A percentile compares a stretch with the other conserved stretches of the same genome.
phyloP scores from a whole-genome alignment of 2,113 vertebrate species.

The Salvelinus namaycush region DNA sequence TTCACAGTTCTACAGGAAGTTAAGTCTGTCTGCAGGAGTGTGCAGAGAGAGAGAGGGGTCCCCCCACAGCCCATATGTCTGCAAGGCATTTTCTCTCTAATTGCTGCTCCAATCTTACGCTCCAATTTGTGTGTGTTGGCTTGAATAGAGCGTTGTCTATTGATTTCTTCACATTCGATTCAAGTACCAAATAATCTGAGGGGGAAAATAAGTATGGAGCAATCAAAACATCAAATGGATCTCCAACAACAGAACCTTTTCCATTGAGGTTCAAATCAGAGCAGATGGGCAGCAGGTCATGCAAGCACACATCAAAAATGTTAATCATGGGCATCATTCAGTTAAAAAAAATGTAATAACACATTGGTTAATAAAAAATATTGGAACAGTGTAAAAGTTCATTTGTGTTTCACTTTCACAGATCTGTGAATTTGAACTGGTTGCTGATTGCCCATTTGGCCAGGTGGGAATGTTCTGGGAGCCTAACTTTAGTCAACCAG shows the following conservation, averaged over 20 bases:
- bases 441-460: too few species aligned
- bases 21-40: slow-evolving; percentile 57
- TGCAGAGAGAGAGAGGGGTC: slow-evolving; percentile 35
- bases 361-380: neutral
- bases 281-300: too few species aligned
- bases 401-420: neutral
- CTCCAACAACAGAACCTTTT: slow-evolving; percentile 76
- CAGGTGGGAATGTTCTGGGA: too few species aligned
- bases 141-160: slow-evolving; percentile 21
- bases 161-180: slow-evolving; percentile 54
- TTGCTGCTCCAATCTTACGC: slow-evolving; percentile 56
- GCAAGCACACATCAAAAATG: too few species aligned
- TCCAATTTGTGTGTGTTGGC: slow-evolving; percentile 59
- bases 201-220: neutral
- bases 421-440: neutral
- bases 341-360: neutral
- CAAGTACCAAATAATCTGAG: slow-evolving; percentile 60
- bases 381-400: neutral
- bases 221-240: slow-evolving; percentile 56
- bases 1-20: slow-evolving; percentile 67
- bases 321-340: slow-evolving; percentile 26
- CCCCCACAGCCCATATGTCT: slow-evolving; percentile 53
- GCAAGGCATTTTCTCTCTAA: slow-evolving; percentile 63
- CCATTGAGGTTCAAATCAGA: too few species aligned
- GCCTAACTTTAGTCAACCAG: too few species aligned